Conservation (phyloP, 2,113 vertebrate species). For the Camelus dromedarius region DNA sequence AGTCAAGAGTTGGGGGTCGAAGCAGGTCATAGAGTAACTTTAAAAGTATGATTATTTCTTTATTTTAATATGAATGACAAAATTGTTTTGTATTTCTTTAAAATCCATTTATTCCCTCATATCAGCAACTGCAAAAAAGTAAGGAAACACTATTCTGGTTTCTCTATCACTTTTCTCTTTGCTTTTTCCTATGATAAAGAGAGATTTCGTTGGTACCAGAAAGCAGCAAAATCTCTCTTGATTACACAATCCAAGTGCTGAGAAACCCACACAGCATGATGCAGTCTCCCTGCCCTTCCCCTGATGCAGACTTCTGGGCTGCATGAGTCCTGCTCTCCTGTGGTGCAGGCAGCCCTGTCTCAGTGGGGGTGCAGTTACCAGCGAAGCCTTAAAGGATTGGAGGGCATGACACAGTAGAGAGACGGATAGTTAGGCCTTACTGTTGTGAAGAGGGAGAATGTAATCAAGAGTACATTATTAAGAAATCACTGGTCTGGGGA, state of each 20-base stretch:
- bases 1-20: neutral
- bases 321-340: neutral
- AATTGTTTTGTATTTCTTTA: neutral
- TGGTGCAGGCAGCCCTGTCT: neutral
- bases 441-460: neutral
- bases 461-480: neutral
- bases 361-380: neutral
- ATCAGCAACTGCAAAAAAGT: neutral
- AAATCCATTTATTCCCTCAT: neutral
- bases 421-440: neutral
- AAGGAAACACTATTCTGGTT: neutral
- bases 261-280: neutral
- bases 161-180: slow-evolving; percentile 12
- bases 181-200: neutral
- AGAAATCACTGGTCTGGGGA: slow-evolving; percentile 35
- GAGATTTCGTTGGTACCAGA: neutral
- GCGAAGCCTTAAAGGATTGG: neutral
- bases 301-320: neutral
- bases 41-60: neutral
- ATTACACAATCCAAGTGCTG: neutral
- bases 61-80: slow-evolving; percentile 13
- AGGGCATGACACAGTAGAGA: neutral
- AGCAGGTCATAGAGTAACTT: neutral
- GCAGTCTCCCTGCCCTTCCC: neutral
- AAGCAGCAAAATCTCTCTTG: neutral